Percentiles rank a stretch among this genome's conserved stretches.
These are phyloP conservation scores for Crax fasciolata DNA, from an alignment of 2,797 vertebrate species.

Conservation along the genomic window DNA sequence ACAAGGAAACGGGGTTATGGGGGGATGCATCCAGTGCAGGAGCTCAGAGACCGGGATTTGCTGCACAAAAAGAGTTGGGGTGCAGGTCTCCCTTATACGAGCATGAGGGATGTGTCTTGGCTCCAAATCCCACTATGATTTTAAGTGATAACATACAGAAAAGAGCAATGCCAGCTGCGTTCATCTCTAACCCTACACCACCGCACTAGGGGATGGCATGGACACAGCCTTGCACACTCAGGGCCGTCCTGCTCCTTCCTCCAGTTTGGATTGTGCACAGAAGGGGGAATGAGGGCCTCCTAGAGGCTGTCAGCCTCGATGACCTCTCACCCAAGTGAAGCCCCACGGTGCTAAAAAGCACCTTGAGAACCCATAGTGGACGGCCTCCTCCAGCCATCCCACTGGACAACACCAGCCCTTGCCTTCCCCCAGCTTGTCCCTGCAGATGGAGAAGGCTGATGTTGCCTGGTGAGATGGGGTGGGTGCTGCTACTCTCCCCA, in stretches of 20 bases:
- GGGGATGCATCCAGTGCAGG: fast-evolving
- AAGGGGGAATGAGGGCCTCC: not conserved
- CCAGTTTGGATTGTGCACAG: not conserved
- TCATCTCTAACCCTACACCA: not conserved
- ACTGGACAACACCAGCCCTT: not conserved
- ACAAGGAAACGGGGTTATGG: fast-evolving
- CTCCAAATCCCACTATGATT: not conserved
- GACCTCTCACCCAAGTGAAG: not conserved
- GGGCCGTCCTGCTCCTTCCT: not conserved
- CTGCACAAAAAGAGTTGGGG: not conserved
- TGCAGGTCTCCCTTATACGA: not conserved
- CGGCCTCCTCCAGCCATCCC: not conserved
- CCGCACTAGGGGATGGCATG: fast-evolving
- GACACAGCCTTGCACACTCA: not conserved
- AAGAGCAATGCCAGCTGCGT: not conserved
- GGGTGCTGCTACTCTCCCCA: not conserved
- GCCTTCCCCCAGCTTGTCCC: not conserved
- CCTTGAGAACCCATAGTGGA: not conserved
- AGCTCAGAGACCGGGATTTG: not conserved
- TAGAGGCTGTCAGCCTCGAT: not conserved
- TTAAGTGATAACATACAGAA: not conserved
- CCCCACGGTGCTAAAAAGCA: not conserved
- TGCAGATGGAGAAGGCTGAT: not conserved
- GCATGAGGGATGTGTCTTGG: not conserved
- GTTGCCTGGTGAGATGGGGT: not conserved